Percentiles rank a stretch among this genome's conserved stretches.
Conservation (phyloP, 2,113 vertebrate species). For the Ammodytes marinus region DNA sequence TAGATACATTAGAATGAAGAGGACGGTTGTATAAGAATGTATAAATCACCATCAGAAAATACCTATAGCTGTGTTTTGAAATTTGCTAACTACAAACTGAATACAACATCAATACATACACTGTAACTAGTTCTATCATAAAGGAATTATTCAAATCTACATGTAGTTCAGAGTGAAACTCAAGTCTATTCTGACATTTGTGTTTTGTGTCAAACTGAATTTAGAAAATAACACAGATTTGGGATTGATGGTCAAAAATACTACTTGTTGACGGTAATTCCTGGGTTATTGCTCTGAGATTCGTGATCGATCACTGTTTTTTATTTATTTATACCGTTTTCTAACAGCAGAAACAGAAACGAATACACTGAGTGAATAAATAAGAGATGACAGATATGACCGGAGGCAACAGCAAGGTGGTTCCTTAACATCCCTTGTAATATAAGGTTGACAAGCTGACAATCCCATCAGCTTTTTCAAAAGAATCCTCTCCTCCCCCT, state of each 20-base stretch:
- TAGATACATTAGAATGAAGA: neutral
- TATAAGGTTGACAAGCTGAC: conserved; percentile 5
- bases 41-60: neutral
- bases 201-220: neutral
- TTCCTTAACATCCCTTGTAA: neutral
- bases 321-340: neutral
- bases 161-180: neutral
- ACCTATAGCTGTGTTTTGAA: conserved; percentile 7
- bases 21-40: neutral
- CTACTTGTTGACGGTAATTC: neutral
- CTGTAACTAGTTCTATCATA: neutral
- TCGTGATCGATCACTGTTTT: neutral
- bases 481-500: neutral
- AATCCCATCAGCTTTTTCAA: conserved; percentile 19
- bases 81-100: neutral
- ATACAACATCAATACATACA: neutral
- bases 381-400: neutral
- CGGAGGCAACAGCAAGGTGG: neutral
- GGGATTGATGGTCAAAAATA: neutral
- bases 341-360: neutral
- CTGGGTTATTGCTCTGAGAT: neutral
- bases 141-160: neutral
- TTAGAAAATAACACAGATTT: neutral
- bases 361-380: neutral
- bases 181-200: neutral